Evolutionary conservation across 2,797 vertebrate genomes (phyloP).

Genomic region (Mus minutoides): DNA sequence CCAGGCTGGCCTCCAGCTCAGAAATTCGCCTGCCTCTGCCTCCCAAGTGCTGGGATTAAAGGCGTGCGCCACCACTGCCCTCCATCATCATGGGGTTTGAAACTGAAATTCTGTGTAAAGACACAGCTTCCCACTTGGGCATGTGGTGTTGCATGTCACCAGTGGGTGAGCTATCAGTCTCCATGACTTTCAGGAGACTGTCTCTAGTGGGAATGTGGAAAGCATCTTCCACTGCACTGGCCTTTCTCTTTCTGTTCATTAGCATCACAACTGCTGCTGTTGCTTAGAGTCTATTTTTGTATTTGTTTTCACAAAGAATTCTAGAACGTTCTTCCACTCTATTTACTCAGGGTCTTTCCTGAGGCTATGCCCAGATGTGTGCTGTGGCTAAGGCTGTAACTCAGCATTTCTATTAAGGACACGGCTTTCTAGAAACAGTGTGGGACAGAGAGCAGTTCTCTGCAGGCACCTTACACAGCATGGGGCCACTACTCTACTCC

Average conservation of each 20-base stretch:
- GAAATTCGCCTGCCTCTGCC: too few species aligned
- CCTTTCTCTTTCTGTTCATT: neutral
- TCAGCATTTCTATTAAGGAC: constrained; percentile 62
- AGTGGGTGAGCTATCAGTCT: neutral
- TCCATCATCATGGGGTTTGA: neutral
- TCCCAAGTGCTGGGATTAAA: too few species aligned
- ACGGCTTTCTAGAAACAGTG: constrained; percentile 52
- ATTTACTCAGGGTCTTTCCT: constrained; percentile 53
- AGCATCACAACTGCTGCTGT: neutral
- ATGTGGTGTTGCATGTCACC: neutral
- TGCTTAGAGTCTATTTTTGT: constrained; percentile 17
- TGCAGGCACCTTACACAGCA: constrained; percentile 1
- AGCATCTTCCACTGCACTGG: neutral
- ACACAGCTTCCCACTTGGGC: neutral
- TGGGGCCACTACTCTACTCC: constrained; percentile 32
- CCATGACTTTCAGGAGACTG: neutral
- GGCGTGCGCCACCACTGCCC: too few species aligned
- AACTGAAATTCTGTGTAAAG: neutral
- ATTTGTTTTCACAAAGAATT: constrained; percentile 31
- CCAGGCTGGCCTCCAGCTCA: too few species aligned
- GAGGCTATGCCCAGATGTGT: constrained; percentile 41
- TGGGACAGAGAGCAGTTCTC: constrained; percentile 36
- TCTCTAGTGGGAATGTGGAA: neutral
- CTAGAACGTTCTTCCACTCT: constrained; percentile 25
- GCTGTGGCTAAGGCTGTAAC: constrained; percentile 57